Conservation (phyloP, 1,140 invertebrate species). For the Pseudomyrmex sp. region DNA sequence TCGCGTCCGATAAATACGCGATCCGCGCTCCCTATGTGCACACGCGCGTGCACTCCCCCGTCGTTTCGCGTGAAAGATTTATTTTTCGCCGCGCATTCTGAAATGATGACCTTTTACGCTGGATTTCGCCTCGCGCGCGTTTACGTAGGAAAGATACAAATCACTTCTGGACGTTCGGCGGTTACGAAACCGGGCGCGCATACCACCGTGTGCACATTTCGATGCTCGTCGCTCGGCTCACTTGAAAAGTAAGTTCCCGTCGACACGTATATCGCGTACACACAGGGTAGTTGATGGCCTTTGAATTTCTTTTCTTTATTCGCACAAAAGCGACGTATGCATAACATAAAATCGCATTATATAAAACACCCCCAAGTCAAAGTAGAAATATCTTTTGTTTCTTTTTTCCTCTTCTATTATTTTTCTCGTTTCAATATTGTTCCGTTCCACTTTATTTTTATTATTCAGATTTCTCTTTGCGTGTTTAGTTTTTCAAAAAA, state of each 20-base stretch:
- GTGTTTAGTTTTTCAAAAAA: not conserved
- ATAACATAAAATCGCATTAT: too few species aligned
- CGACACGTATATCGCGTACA: slow-evolving; percentile 21
- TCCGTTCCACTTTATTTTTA: not conserved
- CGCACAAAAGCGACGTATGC: not conserved
- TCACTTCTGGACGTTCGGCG: slow-evolving; percentile 56
- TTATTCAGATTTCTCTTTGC: not conserved
- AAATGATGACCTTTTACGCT: slow-evolving; percentile 63
- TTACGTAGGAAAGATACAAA: slow-evolving; percentile 60
- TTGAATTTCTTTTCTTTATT: not conserved
- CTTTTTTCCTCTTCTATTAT: not conserved
- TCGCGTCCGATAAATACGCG: slow-evolving; percentile 34
- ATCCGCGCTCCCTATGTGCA: slow-evolving; percentile 8
- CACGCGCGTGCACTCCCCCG: slow-evolving; percentile 3
- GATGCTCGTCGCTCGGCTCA: slow-evolving; percentile 35
- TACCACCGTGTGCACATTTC: slow-evolving; percentile 29
- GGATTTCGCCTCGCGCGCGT: slow-evolving; percentile 38
- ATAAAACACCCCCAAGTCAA: too few species aligned
- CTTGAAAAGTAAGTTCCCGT: slow-evolving; percentile 32
- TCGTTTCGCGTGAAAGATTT: slow-evolving; percentile 50
- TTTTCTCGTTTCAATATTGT: not conserved
- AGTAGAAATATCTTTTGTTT: too few species aligned
- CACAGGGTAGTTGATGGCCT: not conserved
- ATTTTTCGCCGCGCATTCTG: slow-evolving; percentile 47
- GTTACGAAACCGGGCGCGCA: slow-evolving; percentile 50